Evolutionary conservation across 2,888 invertebrate genomes (phyloP), one percentile per base, ranked within the genome.

Genomic region (Apocheima hispidaria): DNA sequence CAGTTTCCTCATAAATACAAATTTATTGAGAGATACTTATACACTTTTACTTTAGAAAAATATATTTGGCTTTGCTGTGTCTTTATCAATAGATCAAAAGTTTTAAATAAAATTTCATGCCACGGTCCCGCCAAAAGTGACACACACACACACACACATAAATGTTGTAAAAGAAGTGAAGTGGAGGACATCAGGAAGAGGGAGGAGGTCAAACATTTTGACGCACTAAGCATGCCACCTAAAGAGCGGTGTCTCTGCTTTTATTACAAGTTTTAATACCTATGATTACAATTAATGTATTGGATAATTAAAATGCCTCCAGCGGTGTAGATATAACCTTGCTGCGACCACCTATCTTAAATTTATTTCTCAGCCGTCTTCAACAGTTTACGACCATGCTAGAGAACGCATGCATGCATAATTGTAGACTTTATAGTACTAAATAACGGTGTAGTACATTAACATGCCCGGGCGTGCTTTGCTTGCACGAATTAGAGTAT

Each of bases 401-500:
- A 33, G 20, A 23, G 26, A 30, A 46, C 18, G 35, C 35, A 38
- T 58, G 46, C 48, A 55, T 61, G 60, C 53, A 51, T 60, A 60
- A 54, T 58, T 23, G 9, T 35, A 44, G 10, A 44, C 20, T 44
- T 16, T 52, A 58, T 54, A 41, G 41, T 40, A 52, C 16, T 51
- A 55, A 58, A 61, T 65, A 61, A 65, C 58, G 65, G 65, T 43
- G 49, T 41, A 14, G 48, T 43, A 54, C 60, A 54, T 61, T 61
- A 61, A 60, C 56, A 38, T 44, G 56, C 21, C 26, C 44, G 52
- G 54, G 59, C 65, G 62, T 65, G 56, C 56, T 50, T 50, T 20
- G 61, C 55, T 61, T 53, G 49, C 49, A 58, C 35, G 44, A 49
- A 26, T 18, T 58, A 51, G 35, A 49, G 49, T 57, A 40, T 16